These are phyloP conservation scores for Synergus umbraculus DNA, from an alignment of 2,888 invertebrate genomes.

Conservation along the genomic window DNA sequence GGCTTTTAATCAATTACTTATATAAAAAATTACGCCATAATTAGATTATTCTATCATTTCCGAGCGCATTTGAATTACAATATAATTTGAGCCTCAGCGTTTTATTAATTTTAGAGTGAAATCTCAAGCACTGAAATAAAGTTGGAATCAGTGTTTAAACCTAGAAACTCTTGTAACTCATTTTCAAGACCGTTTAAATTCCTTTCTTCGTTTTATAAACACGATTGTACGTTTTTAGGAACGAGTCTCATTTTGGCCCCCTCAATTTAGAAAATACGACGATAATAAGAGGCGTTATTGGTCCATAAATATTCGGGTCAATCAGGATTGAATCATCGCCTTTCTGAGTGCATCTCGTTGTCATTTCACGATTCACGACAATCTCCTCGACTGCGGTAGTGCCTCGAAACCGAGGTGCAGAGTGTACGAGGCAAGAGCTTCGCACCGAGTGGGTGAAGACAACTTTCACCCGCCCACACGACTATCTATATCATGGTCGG, in stretches of 20 bases:
- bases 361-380: constrained; percentile 21
- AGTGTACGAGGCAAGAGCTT: constrained; percentile 37
- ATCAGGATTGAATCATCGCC: constrained; percentile 29
- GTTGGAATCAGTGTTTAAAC: too few relatives aligned
- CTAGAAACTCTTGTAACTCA: too few relatives aligned
- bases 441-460: constrained; percentile 60
- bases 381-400: constrained; percentile 6
- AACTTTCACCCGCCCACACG: constrained; percentile 73
- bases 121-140: too few relatives aligned
- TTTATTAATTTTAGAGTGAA: too few relatives aligned
- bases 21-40: too few relatives aligned
- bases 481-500: constrained; percentile 47
- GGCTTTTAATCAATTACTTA: background rate
- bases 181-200: background rate
- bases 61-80: too few relatives aligned
- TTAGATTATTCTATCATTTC: too few relatives aligned
- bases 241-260: background rate
- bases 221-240: background rate
- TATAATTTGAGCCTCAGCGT: too few relatives aligned
- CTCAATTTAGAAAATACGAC: background rate
- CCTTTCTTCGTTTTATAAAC: background rate
- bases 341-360: constrained; percentile 8
- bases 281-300: constrained; percentile 27
- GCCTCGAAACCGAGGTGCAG: constrained; percentile 20
- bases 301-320: constrained; percentile 12